Percentiles rank a stretch among this genome's conserved stretches.
Conservation (phyloP, 2,113 vertebrate genomes). For the Gallinago paraguaiae region DNA sequence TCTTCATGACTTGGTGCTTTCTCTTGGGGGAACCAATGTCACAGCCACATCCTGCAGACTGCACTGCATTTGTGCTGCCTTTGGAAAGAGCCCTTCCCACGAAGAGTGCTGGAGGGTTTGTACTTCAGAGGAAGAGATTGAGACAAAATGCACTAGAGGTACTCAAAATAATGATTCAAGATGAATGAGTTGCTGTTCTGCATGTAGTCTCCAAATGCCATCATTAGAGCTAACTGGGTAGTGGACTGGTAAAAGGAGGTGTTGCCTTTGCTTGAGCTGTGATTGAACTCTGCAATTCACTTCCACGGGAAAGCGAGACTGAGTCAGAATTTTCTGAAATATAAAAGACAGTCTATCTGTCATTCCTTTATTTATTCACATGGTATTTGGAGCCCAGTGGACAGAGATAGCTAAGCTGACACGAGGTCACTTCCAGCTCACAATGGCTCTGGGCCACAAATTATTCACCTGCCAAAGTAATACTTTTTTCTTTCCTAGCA, state of each 20-base stretch:
- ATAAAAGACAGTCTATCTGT: not conserved
- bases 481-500: not conserved
- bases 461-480: constrained; percentile 23
- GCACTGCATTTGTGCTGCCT: not conserved
- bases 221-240: not conserved
- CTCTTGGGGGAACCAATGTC: not conserved
- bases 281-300: not conserved
- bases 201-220: not conserved
- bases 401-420: not conserved
- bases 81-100: not conserved
- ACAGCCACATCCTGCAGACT: not conserved
- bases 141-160: not conserved
- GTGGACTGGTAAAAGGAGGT: not conserved
- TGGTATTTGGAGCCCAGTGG: not conserved
- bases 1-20: constrained; percentile 13
- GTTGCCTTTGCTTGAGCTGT: not conserved
- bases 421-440: constrained; percentile 15
- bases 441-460: not conserved
- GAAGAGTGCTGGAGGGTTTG: not conserved
- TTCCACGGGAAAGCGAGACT: not conserved
- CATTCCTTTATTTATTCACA: not conserved
- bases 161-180: not conserved
- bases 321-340: not conserved
- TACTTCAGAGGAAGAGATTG: not conserved
- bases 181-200: not conserved